phyloP scores from a whole-genome alignment of 1,140 invertebrate genomes.

The Samia ricini region DNA sequence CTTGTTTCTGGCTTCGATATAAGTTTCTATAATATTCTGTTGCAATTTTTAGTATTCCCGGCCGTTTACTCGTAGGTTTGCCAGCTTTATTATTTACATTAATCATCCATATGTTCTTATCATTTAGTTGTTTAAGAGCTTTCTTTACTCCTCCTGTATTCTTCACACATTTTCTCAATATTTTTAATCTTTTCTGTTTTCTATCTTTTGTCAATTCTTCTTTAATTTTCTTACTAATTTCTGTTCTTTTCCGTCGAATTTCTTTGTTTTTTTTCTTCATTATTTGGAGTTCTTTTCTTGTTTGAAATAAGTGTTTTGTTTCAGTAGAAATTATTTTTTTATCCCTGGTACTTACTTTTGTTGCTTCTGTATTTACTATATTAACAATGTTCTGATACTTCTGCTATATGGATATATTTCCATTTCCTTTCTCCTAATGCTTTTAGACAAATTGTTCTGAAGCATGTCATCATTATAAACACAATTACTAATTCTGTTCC shows the following conservation, averaged over 20 bases:
- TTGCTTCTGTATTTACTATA: not conserved
- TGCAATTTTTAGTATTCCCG: slow-evolving; percentile 23
- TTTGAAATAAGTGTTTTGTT: not conserved
- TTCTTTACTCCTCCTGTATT: slow-evolving; percentile 32
- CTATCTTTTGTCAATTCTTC: slow-evolving; percentile 24
- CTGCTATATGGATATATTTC: not conserved
- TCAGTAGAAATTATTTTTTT: not conserved
- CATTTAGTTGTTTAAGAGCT: slow-evolving; percentile 27
- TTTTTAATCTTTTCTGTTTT: slow-evolving; percentile 18
- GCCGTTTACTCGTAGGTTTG: slow-evolving; percentile 19
- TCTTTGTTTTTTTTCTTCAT: not conserved
- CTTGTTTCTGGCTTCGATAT: not conserved
- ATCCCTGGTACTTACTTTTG: not conserved
- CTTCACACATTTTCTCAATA: slow-evolving; percentile 21
- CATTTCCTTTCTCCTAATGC: not conserved
- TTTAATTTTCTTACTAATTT: slow-evolving; percentile 33
- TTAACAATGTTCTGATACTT: not conserved
- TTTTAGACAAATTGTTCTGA: not conserved
- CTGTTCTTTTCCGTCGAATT: slow-evolving; percentile 11
- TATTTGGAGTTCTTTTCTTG: not conserved
- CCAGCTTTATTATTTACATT: slow-evolving; percentile 24
- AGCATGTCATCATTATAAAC: not conserved
- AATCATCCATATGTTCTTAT: slow-evolving; percentile 26
- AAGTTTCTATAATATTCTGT: slow-evolving; percentile 29
- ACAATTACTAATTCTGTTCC: slow-evolving; percentile 4